These are phyloP conservation scores for Atherinomorus stipes DNA, from an alignment of 2,113 vertebrate genomes.

Conservation along the genomic window DNA sequence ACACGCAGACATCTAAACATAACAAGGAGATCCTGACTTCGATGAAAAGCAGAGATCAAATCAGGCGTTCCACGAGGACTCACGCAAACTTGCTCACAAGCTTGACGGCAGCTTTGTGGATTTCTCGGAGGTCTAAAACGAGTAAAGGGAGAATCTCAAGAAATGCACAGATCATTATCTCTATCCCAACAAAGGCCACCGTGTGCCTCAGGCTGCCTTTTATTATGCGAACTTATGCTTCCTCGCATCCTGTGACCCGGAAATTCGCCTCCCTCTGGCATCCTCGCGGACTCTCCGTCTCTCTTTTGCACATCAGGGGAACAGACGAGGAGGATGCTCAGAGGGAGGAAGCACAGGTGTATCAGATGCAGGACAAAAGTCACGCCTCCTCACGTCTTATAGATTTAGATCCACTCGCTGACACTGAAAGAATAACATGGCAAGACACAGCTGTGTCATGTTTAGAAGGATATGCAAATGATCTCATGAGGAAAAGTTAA, in stretches of 20 bases:
- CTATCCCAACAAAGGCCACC: background rate
- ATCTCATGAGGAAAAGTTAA: too few species aligned
- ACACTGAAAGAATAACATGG: too few species aligned
- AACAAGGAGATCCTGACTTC: background rate
- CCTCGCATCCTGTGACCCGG: background rate
- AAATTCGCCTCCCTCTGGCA: background rate
- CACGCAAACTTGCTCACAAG: background rate
- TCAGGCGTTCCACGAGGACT: background rate
- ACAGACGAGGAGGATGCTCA: background rate
- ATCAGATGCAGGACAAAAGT: background rate
- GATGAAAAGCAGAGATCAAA: background rate
- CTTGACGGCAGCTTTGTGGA: background rate
- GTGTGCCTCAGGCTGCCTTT: background rate
- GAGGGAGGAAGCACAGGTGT: background rate
- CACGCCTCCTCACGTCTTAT: too few species aligned
- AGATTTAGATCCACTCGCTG: too few species aligned
- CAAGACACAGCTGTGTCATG: too few species aligned
- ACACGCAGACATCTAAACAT: background rate
- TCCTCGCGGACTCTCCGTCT: background rate
- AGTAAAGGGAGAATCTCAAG: background rate
- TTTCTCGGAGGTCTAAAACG: background rate
- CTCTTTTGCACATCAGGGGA: background rate
- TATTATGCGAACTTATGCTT: background rate
- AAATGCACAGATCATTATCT: background rate
- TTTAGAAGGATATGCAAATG: too few species aligned